Evolutionary conservation across 2,113 vertebrate species (phyloP).

Genomic region (Monopterus albus): DNA sequence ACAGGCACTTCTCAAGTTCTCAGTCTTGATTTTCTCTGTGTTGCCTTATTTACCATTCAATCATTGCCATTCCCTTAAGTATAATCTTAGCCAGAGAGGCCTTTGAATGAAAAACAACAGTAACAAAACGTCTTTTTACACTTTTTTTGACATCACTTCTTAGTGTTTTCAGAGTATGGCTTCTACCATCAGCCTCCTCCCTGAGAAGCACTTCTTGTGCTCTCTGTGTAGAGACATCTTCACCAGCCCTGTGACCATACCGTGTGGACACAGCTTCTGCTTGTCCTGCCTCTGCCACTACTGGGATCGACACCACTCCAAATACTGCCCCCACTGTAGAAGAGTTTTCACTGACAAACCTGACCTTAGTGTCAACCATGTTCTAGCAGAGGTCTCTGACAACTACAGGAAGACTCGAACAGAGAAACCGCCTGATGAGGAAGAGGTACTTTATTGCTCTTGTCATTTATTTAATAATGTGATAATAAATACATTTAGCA

Average conservation of each 20-base stretch:
- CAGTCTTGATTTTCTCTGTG: background rate
- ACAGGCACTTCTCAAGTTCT: background rate
- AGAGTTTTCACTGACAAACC: constrained; percentile 68
- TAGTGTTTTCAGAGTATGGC: constrained; percentile 69
- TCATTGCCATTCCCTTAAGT: background rate
- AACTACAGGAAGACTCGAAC: constrained; percentile 73
- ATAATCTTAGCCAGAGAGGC: background rate
- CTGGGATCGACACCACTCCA: constrained; percentile 72
- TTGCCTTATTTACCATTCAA: background rate
- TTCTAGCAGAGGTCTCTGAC: constrained; percentile 77
- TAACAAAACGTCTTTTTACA: background rate
- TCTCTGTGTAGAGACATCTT: constrained; percentile 80
- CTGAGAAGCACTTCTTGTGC: constrained; percentile 80
- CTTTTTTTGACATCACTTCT: background rate
- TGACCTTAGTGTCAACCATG: constrained; percentile 78
- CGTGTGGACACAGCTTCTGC: constrained; percentile 84
- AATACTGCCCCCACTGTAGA: constrained; percentile 78
- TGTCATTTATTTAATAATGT: background rate
- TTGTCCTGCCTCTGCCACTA: constrained; percentile 76
- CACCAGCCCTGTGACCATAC: constrained; percentile 77
- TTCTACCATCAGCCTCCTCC: constrained; percentile 72
- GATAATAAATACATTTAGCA: background rate
- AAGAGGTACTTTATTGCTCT: constrained; percentile 56
- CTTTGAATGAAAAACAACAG: background rate
- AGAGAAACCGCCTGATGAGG: constrained; percentile 55